Percentiles rank a stretch among this genome's conserved stretches.
Evolutionary conservation across 2,113 vertebrate species (phyloP).

Genomic region (Leucosticte australis): DNA sequence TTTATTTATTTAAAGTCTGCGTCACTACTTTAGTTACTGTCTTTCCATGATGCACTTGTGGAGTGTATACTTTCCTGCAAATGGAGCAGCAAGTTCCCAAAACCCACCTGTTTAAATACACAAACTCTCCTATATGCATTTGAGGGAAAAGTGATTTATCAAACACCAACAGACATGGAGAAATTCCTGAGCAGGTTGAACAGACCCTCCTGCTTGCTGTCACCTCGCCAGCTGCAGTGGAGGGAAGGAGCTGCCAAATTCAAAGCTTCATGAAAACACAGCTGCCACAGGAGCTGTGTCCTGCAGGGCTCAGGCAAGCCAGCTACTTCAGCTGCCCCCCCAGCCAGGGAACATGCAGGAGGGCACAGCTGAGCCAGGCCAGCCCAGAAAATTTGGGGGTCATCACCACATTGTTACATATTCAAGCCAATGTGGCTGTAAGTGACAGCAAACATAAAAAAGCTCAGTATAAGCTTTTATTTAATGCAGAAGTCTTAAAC

Average conservation of each 20-base stretch:
- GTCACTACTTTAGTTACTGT: constrained; percentile 15
- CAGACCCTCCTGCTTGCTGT: background rate
- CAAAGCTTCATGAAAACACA: background rate
- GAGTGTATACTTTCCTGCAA: background rate
- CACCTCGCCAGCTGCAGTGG: background rate
- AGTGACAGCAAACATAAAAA: background rate
- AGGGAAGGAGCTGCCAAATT: background rate
- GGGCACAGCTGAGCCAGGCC: background rate
- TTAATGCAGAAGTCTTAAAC: background rate
- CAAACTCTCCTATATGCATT: background rate
- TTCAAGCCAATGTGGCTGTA: background rate
- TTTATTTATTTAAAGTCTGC: constrained; percentile 27
- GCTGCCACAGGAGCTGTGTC: background rate
- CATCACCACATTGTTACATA: background rate
- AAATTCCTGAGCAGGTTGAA: background rate
- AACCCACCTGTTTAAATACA: background rate
- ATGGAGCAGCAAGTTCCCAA: background rate
- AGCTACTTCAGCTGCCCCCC: background rate
- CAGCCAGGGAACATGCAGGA: background rate
- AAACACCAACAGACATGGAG: background rate
- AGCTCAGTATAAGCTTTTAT: background rate
- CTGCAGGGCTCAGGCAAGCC: background rate
- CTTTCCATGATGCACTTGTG: constrained; percentile 33
- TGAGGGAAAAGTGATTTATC: background rate
- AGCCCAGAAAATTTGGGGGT: background rate